Conservation (phyloP, 2,797 vertebrate genomes). For the Enteromius thamalakanensis region DNA sequence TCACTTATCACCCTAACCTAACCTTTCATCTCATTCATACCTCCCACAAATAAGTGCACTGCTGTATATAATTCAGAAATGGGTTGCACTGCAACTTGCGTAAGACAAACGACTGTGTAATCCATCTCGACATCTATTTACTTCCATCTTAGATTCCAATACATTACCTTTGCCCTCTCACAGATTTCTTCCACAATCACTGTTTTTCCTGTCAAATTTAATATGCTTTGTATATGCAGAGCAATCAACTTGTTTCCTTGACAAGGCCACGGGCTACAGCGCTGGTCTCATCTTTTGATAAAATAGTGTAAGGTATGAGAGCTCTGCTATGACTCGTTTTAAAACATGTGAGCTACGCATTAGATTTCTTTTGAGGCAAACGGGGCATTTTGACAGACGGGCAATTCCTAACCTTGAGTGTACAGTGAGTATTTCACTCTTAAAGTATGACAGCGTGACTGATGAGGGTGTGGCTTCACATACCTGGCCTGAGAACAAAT, state of each 20-base stretch:
- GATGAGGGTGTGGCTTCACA: slow-evolving; percentile 37
- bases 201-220: slow-evolving; percentile 16
- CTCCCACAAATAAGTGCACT: background rate
- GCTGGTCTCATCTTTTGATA: slow-evolving; percentile 14
- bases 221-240: slow-evolving; percentile 27
- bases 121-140: slow-evolving; percentile 4
- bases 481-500: slow-evolving; percentile 19
- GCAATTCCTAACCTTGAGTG: slow-evolving; percentile 4
- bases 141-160: background rate
- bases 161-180: background rate
- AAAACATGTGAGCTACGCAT: slow-evolving; percentile 26
- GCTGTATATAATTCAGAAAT: background rate
- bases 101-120: background rate
- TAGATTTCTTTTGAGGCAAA: slow-evolving; percentile 2
- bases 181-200: slow-evolving; percentile 11
- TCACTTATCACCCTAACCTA: background rate
- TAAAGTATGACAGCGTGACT: slow-evolving; percentile 11
- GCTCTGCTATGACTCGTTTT: slow-evolving; percentile 23
- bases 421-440: slow-evolving; percentile 25
- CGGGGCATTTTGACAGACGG: slow-evolving; percentile 1
- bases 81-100: background rate
- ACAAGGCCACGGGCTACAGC: slow-evolving; percentile 28
- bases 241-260: slow-evolving; percentile 32
- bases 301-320: slow-evolving; percentile 28
- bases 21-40: slow-evolving; percentile 1